phyloP scores from a whole-genome alignment of 2,797 vertebrate genomes.

The Galagoides demidoff region DNA sequence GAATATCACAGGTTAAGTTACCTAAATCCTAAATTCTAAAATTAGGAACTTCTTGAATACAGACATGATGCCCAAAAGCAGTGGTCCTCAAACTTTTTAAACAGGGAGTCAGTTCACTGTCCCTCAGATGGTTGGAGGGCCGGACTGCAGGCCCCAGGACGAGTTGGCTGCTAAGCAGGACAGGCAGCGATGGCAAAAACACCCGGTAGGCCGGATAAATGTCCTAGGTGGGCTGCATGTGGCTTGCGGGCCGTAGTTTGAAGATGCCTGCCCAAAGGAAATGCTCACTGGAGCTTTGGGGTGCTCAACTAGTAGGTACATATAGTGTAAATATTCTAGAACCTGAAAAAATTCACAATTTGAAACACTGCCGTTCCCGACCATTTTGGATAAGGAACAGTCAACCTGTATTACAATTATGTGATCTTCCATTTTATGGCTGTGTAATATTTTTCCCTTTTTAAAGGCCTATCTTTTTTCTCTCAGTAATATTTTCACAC shows the following conservation, averaged over 20 bases:
- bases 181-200: too few species aligned
- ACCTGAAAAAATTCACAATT: background rate
- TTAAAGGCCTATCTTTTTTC: background rate
- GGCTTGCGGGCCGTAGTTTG: too few species aligned
- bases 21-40: background rate
- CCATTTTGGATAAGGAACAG: background rate
- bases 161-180: too few species aligned
- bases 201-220: too few species aligned
- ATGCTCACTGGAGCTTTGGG: background rate
- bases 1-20: background rate
- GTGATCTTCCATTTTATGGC: background rate
- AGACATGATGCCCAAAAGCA: background rate
- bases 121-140: too few species aligned
- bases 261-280: background rate
- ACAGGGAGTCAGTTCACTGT: too few species aligned
- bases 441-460: background rate
- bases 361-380: background rate
- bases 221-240: too few species aligned
- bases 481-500: background rate
- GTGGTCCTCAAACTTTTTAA: background rate
- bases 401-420: background rate
- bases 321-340: background rate
- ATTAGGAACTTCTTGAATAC: background rate
- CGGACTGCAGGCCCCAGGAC: too few species aligned
- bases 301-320: background rate